Percentiles rank a stretch among this genome's conserved stretches.
Conservation (phyloP, 2,888 invertebrate genomes). For the Drosophila borborema region DNA sequence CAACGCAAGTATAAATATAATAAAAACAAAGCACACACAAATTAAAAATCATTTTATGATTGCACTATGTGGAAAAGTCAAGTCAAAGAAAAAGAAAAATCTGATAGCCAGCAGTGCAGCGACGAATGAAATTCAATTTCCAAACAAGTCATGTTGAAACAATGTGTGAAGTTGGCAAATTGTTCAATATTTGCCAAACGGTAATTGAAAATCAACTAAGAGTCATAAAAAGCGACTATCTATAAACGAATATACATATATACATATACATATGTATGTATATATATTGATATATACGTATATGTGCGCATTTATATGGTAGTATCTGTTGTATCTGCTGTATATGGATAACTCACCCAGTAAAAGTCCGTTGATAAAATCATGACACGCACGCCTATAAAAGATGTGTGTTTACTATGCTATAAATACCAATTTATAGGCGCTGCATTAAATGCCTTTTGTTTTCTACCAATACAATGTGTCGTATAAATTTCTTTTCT, state of each 20-base stretch:
- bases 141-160: conserved; percentile 67
- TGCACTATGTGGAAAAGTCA: conserved; percentile 57
- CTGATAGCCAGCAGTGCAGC: conserved; percentile 30
- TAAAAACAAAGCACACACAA: conserved; percentile 17
- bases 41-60: conserved; percentile 50
- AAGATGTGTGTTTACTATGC: conserved; percentile 48
- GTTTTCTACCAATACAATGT: conserved; percentile 16
- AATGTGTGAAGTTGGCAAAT: conserved; percentile 52
- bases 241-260: background rate
- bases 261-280: background rate
- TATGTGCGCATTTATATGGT: background rate
- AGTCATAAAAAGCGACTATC: conserved; percentile 13
- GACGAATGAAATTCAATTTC: conserved; percentile 63
- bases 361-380: conserved; percentile 66
- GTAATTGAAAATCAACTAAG: conserved; percentile 70
- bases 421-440: conserved; percentile 53
- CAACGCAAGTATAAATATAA: conserved; percentile 35
- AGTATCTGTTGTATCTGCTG: background rate
- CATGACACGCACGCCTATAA: conserved; percentile 57
- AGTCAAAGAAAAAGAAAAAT: conserved; percentile 53
- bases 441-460: conserved; percentile 45
- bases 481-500: conserved; percentile 22
- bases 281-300: background rate
- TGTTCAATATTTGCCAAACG: conserved; percentile 52
- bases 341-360: conserved; percentile 58